Percentiles rank a stretch among this genome's conserved stretches.
Conservation (phyloP, 2,888 invertebrate species). For the Barypeithes pellucidus region DNA sequence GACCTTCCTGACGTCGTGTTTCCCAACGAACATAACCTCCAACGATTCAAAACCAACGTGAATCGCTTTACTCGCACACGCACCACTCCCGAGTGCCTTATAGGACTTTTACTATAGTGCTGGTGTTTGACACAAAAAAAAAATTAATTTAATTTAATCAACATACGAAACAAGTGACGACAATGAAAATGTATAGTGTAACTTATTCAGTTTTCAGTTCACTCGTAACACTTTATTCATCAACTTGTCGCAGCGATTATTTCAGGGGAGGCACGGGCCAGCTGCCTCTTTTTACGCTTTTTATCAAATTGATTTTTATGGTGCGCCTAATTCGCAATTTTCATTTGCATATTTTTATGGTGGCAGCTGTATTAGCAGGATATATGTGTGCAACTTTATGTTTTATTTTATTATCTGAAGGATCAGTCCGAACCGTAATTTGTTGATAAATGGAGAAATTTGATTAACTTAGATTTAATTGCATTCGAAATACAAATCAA, state of each 20-base stretch:
- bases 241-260: slow-evolving; percentile 68
- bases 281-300: slow-evolving; percentile 69
- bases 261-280: slow-evolving; percentile 67
- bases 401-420: slow-evolving; percentile 25
- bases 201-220: slow-evolving; percentile 70
- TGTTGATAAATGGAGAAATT: slow-evolving; percentile 14
- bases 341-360: slow-evolving; percentile 61
- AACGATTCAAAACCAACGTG: too few relatives aligned
- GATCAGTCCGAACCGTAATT: slow-evolving; percentile 37
- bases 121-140: too few relatives aligned
- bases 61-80: too few relatives aligned
- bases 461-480: neutral
- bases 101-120: too few relatives aligned
- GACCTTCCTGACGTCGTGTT: too few relatives aligned
- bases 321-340: slow-evolving; percentile 62
- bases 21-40: too few relatives aligned
- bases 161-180: slow-evolving; percentile 13
- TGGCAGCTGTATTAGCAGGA: slow-evolving; percentile 47
- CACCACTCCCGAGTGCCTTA: too few relatives aligned
- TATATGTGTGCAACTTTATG: slow-evolving; percentile 27
- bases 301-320: slow-evolving; percentile 64
- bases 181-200: slow-evolving; percentile 62
- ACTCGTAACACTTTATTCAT: slow-evolving; percentile 69
- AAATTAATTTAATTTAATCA: too few relatives aligned
- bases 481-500: neutral